phyloP scores from a whole-genome alignment of 1,140 invertebrate genomes.

The Stegodyphus mimosarum region DNA sequence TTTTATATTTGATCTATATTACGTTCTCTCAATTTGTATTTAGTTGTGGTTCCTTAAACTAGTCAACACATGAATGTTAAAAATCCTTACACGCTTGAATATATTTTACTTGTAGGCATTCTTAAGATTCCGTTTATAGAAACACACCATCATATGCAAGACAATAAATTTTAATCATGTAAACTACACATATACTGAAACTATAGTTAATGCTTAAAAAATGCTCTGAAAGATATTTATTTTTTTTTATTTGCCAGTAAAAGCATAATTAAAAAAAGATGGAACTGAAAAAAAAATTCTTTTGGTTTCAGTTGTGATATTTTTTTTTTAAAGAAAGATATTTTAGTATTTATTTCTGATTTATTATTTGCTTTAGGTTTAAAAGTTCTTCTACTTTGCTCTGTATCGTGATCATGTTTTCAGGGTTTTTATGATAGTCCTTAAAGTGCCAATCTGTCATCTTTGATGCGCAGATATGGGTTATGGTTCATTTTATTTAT shows the following conservation, averaged over 20 bases:
- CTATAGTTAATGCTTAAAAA: no score
- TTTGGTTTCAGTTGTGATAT: not conserved
- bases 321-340: not conserved
- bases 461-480: conserved; percentile 33
- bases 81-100: no score
- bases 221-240: no score
- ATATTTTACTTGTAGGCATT: no score
- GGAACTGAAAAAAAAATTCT: no score
- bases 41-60: no score
- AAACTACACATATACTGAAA: no score
- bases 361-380: not conserved
- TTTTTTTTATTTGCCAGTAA: not conserved
- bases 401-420: not conserved
- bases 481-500: conserved; percentile 51
- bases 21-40: no score
- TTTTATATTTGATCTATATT: not conserved
- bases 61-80: no score
- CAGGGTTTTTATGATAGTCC: conserved; percentile 33
- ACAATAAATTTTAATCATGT: no score
- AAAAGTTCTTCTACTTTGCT: not conserved
- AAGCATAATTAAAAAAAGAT: not conserved
- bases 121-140: no score
- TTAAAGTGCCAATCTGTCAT: conserved; percentile 45
- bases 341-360: not conserved
- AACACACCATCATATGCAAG: no score